Base-by-base conservation (phyloP, 2,797 vertebrate genomes). In the Coilia nasus region DNA sequence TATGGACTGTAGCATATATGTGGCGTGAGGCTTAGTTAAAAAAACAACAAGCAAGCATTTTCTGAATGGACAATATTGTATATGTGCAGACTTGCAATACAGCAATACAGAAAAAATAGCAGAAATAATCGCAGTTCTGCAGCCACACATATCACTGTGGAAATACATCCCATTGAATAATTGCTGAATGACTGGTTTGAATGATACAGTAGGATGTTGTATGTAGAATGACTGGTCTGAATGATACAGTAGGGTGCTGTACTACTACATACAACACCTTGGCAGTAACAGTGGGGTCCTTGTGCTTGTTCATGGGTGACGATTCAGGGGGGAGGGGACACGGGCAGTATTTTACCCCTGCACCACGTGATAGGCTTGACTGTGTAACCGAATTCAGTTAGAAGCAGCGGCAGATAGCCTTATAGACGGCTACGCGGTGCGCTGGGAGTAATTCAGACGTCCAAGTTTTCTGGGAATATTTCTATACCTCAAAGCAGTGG, bases 321-420 rank as follows among this genome's bases (percentile, higher is more conserved):
- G 6, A 2, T 78, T 44, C 71, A 35, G 31, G 71, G 67, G 71
- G 71, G 71, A 78, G 71, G 71, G 71, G 71, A 78, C 71, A 78
- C 35, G 35, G 71, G 31, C 19, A 31, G 57, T 59, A 59, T 19
- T 19, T 59, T 44, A 41, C 71, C 31, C 35, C 35, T 44, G 31
- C 35, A 78, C 71, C 71, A 78, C 71, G 71, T 78, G 71, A 78
- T 78, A 21, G 15, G 50, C 50, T 54, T 9, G 50, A 54, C 50
- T 28, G 23, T 50, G 25, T 6, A 17, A 31, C 81, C 19, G 47
- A 57, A 56, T 57, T 82, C 56, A 59, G 50, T 82, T 35, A 56
- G 57, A 19, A 57, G 31, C 17, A 82, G 57, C 25, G 19, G 81
- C 56, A 56, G 25, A 56, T 28, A 28, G 23, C 23, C 28, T 56